Base-by-base conservation (phyloP, 2,888 invertebrate genomes). In the Trissoscelio sp. region DNA sequence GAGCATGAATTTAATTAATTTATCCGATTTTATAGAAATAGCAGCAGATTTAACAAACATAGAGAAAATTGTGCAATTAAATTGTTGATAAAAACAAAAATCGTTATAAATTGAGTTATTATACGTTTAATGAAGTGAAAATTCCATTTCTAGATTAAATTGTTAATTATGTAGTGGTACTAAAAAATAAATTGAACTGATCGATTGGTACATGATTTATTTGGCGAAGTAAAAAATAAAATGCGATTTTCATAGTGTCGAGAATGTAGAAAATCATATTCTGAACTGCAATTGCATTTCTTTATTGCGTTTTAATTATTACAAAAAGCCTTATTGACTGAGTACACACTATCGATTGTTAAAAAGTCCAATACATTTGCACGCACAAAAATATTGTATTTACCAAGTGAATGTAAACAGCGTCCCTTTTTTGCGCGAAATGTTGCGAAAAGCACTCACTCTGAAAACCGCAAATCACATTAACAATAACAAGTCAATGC, bases 381-480 rank as follows among this genome's bases (percentile, higher is more conserved):
- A n/a, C n/a, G n/a, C 46, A 44, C 7, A 20, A 48, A 58, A 58
- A 48, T 48, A 58, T 55, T 42, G 28, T 44, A 44, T 39, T 69
- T 70, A 37, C 48, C 24, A 46, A 37, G 16, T 24, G 58, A 48
- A 58, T 46, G 37, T 48, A 70, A 60, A 72, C 24, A 60, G 9
- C 28, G 20, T 48, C 5, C 37, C 51, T n/a, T 39, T 39, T 72
- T 60, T 16, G 18, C n/a, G 18, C 11, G 60, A 39, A 20, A 51
- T 51, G 24, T 48, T 48, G n/a, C 34, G 18, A 46, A 22, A 28
- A 22, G 12, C 28, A 34, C 12, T 34, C n/a, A 31, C 46, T 44
- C 20, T 37, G 31, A 46, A 46, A 62, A 31, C 44, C 42, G 60
- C 51, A 31, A 53, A 58, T 58, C 58, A 16, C 18, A 20, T 48